Percentiles rank a stretch among this genome's conserved stretches.
phyloP scores from a whole-genome alignment of 2,797 vertebrate genomes.

The Scolopax rusticola region DNA sequence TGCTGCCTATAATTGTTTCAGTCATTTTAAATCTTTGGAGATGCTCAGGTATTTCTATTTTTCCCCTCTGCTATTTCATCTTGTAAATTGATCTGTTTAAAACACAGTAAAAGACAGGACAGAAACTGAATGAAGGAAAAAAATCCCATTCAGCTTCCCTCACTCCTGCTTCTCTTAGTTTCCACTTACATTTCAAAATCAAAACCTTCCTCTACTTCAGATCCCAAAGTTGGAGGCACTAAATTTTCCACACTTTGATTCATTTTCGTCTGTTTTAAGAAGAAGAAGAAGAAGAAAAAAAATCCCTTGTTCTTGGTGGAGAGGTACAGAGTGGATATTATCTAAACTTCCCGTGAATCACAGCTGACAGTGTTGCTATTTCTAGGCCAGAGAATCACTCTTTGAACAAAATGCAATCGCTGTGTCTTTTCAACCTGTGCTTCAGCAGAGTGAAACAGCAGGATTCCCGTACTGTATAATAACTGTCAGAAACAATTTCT shows the following conservation, averaged over 20 bases:
- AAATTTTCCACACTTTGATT: conserved; percentile 43
- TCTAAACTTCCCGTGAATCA: conserved; percentile 84
- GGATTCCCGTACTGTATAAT: conserved; percentile 90
- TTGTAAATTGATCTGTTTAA: conserved; percentile 20
- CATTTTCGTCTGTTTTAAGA: conserved; percentile 55
- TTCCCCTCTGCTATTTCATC: background rate
- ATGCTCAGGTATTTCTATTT: conserved; percentile 21
- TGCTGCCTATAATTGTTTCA: background rate
- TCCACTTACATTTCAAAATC: conserved; percentile 29
- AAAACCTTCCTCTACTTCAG: background rate
- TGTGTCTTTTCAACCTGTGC: conserved; percentile 88
- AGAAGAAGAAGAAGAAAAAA: conserved; percentile 22
- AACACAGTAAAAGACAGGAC: background rate
- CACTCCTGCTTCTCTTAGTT: background rate
- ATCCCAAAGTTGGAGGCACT: background rate
- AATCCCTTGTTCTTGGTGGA: conserved; percentile 55
- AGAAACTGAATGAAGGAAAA: background rate
- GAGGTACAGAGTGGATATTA: conserved; percentile 78
- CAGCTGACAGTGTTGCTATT: conserved; percentile 86
- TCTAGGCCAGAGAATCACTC: conserved; percentile 82
- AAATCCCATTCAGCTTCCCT: background rate
- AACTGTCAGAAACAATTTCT: conserved; percentile 99
- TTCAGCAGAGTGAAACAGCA: conserved; percentile 85
- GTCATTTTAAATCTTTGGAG: background rate
- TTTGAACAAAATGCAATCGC: conserved; percentile 86